Base-by-base conservation (phyloP, 2,888 invertebrate genomes). In the Anticlea derivata region DNA sequence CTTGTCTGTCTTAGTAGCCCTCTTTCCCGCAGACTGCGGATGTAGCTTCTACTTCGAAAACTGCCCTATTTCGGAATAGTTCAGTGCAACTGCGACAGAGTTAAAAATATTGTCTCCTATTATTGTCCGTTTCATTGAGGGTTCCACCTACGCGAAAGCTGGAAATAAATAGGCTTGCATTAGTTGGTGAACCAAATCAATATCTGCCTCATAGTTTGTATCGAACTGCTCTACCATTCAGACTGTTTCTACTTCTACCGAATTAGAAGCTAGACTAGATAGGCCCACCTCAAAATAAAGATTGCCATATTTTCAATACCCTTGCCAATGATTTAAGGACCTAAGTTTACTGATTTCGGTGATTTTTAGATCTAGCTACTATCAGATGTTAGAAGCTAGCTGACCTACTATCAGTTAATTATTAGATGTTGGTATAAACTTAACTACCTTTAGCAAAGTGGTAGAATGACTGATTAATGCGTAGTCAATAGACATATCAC, bases 1-100 rank as follows among this genome's bases (percentile, higher is more conserved):
- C 67, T 71, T 70, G 60, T 82, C 75, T 67, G 58, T 55, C 73
- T 61, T 76, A 78, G 72, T 75, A 70, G 63, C 65, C 61, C 75
- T 76, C 77, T 70, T 66, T 73, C 66, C 49, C 73, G 61, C 75
- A 72, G 75, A 79, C 76, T 81, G 84, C 88, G 85, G 87, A 84
- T 78, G 73, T 76, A 66, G 58, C 53, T 66, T 33, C 24, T 37
- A 51, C 49, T 54, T 70, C 65, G 66, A 65, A 70, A 70, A 72
- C 70, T 75, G 79, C 65, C 78, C 80, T 80, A 80, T 80, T 80
- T 80, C 68, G 65, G 74, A 64, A 68, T 64, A 62, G 65, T 68
- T 68, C 55, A 54, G 59, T 68, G 67, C 73, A 75, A 68, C 71
- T 65, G 66, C 64, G 52, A 38, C 60, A 34, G 20, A 40, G 44